phyloP scores from a whole-genome alignment of 1,140 invertebrate genomes.

The Anagrus nilaparvatae region DNA sequence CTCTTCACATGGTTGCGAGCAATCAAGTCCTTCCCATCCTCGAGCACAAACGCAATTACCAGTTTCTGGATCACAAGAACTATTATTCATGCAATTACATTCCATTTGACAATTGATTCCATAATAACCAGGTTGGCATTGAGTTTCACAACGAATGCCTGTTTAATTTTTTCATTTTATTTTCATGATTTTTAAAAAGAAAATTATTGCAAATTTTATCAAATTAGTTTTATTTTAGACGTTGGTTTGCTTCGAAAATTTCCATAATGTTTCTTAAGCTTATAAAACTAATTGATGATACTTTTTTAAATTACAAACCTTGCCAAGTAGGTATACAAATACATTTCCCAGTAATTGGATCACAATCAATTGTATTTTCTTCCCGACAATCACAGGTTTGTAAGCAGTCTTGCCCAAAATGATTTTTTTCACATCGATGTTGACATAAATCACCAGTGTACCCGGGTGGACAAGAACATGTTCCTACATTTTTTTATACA shows the following conservation, averaged over 20 bases:
- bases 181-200: background rate
- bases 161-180: slow-evolving; percentile 11
- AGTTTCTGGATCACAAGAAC: slow-evolving; percentile 71
- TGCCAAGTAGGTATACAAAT: slow-evolving; percentile 69
- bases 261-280: too few species aligned
- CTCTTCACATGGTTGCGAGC: slow-evolving; percentile 59
- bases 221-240: background rate
- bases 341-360: slow-evolving; percentile 72
- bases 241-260: too few species aligned
- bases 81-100: slow-evolving; percentile 78
- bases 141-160: slow-evolving; percentile 62
- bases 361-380: slow-evolving; percentile 61
- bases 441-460: slow-evolving; percentile 73
- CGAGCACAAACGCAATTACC: slow-evolving; percentile 75
- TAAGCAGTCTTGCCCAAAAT: slow-evolving; percentile 62
- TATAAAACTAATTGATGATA: slow-evolving; percentile 4
- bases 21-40: slow-evolving; percentile 73
- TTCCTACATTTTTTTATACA: too few species aligned
- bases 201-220: slow-evolving; percentile 1
- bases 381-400: slow-evolving; percentile 62
- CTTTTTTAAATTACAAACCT: slow-evolving; percentile 44
- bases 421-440: slow-evolving; percentile 54
- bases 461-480: slow-evolving; percentile 80
- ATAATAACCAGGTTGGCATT: slow-evolving; percentile 67
- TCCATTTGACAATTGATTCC: slow-evolving; percentile 64